Evolutionary conservation across 2,797 vertebrate genomes (phyloP), one percentile per base, ranked within the genome.

Genomic region (Salarias fasciatus): DNA sequence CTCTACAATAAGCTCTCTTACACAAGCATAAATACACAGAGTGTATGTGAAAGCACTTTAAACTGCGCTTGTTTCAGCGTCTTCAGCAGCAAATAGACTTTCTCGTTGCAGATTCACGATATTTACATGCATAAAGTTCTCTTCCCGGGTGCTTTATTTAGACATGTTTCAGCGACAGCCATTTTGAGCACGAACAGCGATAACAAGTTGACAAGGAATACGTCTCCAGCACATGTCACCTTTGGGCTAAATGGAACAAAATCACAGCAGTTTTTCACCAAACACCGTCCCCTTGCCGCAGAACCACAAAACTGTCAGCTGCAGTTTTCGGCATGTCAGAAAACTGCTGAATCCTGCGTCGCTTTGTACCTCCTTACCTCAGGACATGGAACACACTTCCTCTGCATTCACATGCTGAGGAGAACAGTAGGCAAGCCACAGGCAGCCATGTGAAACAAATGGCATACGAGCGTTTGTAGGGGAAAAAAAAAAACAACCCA

Each of bases 401-500:
- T 59, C 68, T 68, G 50, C 63, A 61, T 68, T 77, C 71, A 47
- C 77, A 73, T 14, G 49, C 64, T 55, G 64, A 60, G 75, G 37
- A 40, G 77, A 83, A 78, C 69, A 80, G 76, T 73, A 43, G 63
- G 71, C 36, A 38, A 73, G 81, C 84, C 80, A 83, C 83, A 74
- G 85, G 82, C 85, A 68, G 74, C 62, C 76, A 44, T 83, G 80
- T 77, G 82, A 87, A 83, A 80, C 85, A 87, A 89, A 88, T 69
- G 74, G 67, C 64, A 68, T 33, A 76, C 33, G 37, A 74, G 59
- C 72, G 72, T 80, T 49, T 70, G 49, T 63, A 59, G 43, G 76
- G 70, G 61, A 52, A 73, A 77, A 71, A 59, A 75, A 63, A 38
- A 69, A 72, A 69, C 69, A 11, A 76, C 72, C 74, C 65, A n/a